phyloP scores from a whole-genome alignment of 2,113 vertebrate species.

The Trogon melanurus region DNA sequence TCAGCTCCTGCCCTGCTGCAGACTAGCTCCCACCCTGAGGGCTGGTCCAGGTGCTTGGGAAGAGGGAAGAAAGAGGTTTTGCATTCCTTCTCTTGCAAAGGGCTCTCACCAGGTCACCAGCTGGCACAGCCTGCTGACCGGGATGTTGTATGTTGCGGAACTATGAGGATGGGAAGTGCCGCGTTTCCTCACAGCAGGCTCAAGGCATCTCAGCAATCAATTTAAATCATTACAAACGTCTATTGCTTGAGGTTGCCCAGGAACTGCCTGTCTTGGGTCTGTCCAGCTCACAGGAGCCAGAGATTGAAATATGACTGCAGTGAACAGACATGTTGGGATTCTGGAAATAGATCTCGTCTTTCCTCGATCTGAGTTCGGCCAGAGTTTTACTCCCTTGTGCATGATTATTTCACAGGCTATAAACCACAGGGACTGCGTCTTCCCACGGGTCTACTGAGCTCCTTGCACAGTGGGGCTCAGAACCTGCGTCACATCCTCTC shows the following conservation, averaged over 20 bases:
- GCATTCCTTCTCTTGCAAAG: neutral
- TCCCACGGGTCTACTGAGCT: neutral
- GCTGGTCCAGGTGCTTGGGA: neutral
- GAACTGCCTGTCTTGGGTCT: neutral
- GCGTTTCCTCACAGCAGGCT: neutral
- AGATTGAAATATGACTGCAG: neutral
- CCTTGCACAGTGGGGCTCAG: neutral
- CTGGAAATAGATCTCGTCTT: neutral
- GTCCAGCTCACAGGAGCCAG: neutral
- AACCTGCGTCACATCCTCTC: neutral
- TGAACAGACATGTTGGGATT: neutral
- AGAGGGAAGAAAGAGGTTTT: neutral
- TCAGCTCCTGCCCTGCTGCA: neutral
- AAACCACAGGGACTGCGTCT: neutral
- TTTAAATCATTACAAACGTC: neutral
- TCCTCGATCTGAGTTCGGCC: neutral
- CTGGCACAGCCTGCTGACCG: rapidly evolving
- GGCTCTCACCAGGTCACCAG: neutral
- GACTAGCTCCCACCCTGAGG: neutral
- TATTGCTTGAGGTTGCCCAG: neutral
- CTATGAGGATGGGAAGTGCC: neutral
- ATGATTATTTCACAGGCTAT: neutral
- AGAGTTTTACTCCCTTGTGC: neutral
- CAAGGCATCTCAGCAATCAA: neutral
- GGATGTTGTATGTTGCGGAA: neutral